A percentile compares a stretch with the other conserved stretches of the same genome.
Evolutionary conservation across 2,797 vertebrate genomes (phyloP).

Genomic region (Anableps anableps): DNA sequence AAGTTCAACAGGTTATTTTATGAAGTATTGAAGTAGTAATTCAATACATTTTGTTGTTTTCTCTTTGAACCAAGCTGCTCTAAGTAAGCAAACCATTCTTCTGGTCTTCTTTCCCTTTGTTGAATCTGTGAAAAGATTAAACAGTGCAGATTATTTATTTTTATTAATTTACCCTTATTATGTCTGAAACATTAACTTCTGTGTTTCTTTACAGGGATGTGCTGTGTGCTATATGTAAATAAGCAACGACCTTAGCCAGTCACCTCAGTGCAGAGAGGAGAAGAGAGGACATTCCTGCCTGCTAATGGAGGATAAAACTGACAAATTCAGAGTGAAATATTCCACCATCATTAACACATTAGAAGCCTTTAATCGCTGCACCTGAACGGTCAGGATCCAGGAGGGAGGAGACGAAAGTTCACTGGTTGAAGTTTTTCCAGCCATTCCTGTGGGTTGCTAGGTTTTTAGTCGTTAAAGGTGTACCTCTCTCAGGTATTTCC

Average conservation of each 20-base stretch:
- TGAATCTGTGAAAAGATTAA: conserved; percentile 21
- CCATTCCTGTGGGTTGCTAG: conserved; percentile 63
- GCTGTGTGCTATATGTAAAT: conserved; percentile 64
- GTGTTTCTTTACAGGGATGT: conserved; percentile 56
- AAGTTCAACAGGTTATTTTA: background rate
- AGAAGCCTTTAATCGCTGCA: conserved; percentile 61
- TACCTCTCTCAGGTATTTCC: conserved; percentile 75
- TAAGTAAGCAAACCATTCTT: conserved; percentile 6
- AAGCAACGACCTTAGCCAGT: conserved; percentile 54
- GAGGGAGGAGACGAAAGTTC: conserved; percentile 39
- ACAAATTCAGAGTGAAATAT: conserved; percentile 72
- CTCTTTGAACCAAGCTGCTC: background rate
- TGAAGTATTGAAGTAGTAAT: background rate
- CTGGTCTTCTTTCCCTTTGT: background rate
- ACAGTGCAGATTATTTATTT: conserved; percentile 12
- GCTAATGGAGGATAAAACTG: conserved; percentile 76
- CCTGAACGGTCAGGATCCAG: conserved; percentile 51
- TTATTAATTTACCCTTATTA: conserved; percentile 41
- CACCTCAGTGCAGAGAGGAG: conserved; percentile 21
- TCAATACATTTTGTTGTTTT: background rate
- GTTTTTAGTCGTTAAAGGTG: conserved; percentile 68
- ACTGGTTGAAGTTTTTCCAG: conserved; percentile 53
- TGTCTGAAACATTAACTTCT: conserved; percentile 47
- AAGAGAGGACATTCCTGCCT: conserved; percentile 72
- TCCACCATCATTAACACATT: conserved; percentile 63